Evolutionary conservation across 2,797 vertebrate genomes (phyloP).

Genomic region (Chiroxiphia lanceolata): DNA sequence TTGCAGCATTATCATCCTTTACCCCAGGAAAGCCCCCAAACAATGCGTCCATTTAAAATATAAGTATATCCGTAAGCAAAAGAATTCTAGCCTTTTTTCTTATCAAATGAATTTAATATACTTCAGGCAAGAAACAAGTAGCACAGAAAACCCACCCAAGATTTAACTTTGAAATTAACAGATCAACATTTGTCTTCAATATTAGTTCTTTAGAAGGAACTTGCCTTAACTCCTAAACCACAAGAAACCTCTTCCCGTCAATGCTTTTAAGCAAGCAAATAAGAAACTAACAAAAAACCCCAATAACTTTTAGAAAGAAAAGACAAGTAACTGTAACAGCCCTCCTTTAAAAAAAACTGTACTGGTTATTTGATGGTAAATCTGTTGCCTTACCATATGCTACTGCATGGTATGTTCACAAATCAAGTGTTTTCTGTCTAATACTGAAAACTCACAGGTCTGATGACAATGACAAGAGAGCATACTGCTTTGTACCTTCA

Average conservation of each 20-base stretch:
- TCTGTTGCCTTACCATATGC: not conserved
- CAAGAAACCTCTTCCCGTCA: not conserved
- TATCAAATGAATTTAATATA: not conserved
- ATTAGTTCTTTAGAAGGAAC: not conserved
- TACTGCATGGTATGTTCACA: not conserved
- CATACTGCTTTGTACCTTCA: slow-evolving; percentile 77
- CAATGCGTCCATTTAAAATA: not conserved
- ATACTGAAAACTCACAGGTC: not conserved
- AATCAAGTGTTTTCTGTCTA: not conserved
- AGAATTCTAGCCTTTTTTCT: not conserved
- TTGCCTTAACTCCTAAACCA: not conserved
- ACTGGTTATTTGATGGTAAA: not conserved
- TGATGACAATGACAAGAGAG: not conserved
- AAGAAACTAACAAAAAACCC: not conserved
- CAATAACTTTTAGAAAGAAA: not conserved
- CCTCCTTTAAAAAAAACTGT: not conserved
- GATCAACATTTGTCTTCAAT: not conserved
- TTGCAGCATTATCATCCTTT: not conserved
- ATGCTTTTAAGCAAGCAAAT: not conserved
- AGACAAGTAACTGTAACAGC: not conserved
- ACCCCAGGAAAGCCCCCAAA: not conserved
- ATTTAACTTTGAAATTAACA: not conserved
- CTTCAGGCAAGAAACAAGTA: not conserved
- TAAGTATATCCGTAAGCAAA: not conserved
- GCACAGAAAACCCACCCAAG: not conserved